These are phyloP conservation scores for Drosophila bunnanda DNA, from an alignment of 2,888 invertebrate genomes.

Conservation along the genomic window DNA sequence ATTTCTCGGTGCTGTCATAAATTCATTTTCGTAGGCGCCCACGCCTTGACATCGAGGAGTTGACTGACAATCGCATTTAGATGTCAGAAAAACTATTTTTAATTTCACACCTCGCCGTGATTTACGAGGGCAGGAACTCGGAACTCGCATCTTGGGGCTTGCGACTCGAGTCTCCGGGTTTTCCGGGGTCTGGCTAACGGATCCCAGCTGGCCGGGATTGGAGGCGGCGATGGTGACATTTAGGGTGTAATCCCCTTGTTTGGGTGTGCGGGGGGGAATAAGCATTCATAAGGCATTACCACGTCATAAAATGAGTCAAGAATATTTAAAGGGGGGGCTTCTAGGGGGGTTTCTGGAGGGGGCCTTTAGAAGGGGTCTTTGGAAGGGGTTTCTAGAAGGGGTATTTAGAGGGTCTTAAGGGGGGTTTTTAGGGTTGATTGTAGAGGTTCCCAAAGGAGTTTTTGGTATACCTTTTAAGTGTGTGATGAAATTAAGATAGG, in stretches of 20 bases:
- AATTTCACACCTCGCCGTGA: conserved; percentile 55
- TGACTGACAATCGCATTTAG: conserved; percentile 66
- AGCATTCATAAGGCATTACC: conserved; percentile 7
- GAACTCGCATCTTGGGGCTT: background rate
- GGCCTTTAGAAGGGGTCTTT: background rate
- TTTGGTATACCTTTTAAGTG: background rate
- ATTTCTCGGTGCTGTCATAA: conserved; percentile 57
- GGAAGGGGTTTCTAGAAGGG: background rate
- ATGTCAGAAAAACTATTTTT: conserved; percentile 68
- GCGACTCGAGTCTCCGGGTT: background rate
- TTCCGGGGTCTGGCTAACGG: background rate
- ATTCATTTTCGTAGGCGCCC: conserved; percentile 55
- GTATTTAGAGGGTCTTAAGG: background rate
- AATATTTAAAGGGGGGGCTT: background rate
- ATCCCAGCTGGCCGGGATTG: conserved; percentile 5
- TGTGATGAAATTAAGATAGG: background rate
- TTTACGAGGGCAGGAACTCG: conserved; percentile 45
- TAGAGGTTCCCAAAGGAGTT: too few species aligned
- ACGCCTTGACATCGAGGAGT: conserved; percentile 1
- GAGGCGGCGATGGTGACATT: background rate
- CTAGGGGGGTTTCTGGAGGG: too few species aligned
- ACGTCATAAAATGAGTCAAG: conserved; percentile 3
- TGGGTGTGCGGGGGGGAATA: background rate
- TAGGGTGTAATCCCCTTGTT: conserved; percentile 10
- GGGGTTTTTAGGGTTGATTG: too few species aligned